Conservation (phyloP, 2,797 vertebrate genomes). For the Epinephelus awoara region DNA sequence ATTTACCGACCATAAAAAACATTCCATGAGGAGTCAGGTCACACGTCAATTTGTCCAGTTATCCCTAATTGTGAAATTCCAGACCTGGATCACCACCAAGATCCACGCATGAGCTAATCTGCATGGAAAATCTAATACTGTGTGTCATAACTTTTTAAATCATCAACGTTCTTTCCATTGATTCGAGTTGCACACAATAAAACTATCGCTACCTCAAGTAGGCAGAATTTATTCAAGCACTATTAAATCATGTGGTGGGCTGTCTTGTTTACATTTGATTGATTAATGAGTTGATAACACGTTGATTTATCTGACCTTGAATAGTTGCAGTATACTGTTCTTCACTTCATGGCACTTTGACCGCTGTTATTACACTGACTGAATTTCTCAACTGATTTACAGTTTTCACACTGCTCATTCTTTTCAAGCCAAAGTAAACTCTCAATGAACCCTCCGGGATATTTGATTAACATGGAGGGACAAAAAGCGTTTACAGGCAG, state of each 20-base stretch:
- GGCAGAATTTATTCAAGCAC: neutral
- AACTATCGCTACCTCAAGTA: neutral
- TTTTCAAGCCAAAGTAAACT: constrained; percentile 22
- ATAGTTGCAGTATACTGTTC: neutral
- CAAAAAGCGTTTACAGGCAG: constrained; percentile 3
- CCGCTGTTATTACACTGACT: neutral
- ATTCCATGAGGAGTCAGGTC: neutral
- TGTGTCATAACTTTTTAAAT: too few species aligned
- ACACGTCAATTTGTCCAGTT: neutral
- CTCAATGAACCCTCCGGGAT: constrained; percentile 24
- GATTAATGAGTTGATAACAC: constrained; percentile 28
- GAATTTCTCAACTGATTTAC: neutral
- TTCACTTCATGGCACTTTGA: constrained; percentile 22
- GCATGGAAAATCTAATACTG: neutral
- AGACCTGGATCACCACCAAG: neutral
- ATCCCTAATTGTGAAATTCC: neutral
- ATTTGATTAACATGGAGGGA: constrained; percentile 21
- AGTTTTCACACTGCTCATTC: neutral
- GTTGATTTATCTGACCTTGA: constrained; percentile 17
- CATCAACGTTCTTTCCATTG: neutral
- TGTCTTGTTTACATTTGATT: neutral
- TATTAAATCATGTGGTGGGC: neutral
- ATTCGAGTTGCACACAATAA: neutral
- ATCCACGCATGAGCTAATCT: neutral
- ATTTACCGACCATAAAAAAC: constrained; percentile 9